Evolutionary conservation across 2,888 invertebrate species (phyloP), one percentile per base, ranked within the genome.

Genomic region (Drymonia ruficornis): DNA sequence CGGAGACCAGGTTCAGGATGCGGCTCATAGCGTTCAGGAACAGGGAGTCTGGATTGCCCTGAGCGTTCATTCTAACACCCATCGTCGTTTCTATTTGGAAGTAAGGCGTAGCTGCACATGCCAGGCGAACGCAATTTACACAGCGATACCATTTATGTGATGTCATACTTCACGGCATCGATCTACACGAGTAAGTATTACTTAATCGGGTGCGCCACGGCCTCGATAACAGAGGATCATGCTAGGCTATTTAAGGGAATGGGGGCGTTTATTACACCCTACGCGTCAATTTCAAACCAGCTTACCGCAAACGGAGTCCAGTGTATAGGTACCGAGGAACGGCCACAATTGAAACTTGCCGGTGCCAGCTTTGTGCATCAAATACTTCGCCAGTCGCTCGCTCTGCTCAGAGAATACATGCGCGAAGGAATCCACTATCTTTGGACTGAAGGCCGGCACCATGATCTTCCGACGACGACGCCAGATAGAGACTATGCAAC

Each of bases 401-500:
- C 94, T 87, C 73, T 96, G 94, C 57, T 94, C 93, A 34, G 94
- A 90, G 78, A 96, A 95, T 0, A 95, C 90, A 2, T 93, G 89
- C 2, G 95, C 88, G 67, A 95, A 96, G 50, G 89, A 93, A 57
- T 95, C 94, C n/a, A 96, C 84, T 56, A 95, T 94, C 76, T 93
- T 94, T 57, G 95, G 95, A 71, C 95, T 95, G 73, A 96, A 96
- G 0, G 95, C 94, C 28, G 95, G 95, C 28, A 94, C 92, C 49
- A 96, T 77, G 53, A 95, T 81, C 78, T 95, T 95, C 6, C 96
- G 84, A 16, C 95, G 89, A 2, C 83, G 82, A 59, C 93, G 90
- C 96, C 96, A 96, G 68, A 94, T 94, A 0, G 87, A 40, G 43
- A 91, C 91, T 92, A 63, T 56, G 13, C 2, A 50, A 36, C n/a